Percentiles rank a stretch among this genome's conserved stretches.
Conservation (phyloP, 2,113 vertebrate genomes). For the Pycnonotus jocosus region DNA sequence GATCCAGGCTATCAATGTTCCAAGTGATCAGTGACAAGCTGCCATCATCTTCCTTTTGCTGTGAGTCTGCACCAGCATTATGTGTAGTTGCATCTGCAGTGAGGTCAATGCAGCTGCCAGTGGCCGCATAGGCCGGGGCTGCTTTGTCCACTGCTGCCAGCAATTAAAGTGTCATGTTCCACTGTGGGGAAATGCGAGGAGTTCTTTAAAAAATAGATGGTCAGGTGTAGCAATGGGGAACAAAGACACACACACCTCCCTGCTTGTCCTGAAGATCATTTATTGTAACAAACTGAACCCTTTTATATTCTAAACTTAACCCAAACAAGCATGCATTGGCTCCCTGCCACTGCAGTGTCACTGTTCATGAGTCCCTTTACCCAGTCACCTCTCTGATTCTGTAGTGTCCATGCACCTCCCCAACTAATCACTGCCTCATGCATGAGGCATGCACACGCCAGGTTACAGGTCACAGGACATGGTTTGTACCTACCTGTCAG, state of each 20-base stretch:
- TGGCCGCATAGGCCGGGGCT: rapidly evolving
- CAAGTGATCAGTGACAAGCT: not conserved
- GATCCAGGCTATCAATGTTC: not conserved
- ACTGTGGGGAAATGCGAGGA: not conserved
- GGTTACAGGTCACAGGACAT: not conserved
- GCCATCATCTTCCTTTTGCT: not conserved
- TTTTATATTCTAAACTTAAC: not conserved
- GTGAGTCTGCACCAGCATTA: not conserved
- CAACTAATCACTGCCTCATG: not conserved
- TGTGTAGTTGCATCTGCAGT: not conserved
- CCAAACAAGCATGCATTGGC: not conserved
- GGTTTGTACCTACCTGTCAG: not conserved
- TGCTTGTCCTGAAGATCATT: not conserved
- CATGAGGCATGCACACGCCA: not conserved
- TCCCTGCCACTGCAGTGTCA: not conserved
- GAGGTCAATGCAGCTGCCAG: no score
- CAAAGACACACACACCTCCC: not conserved
- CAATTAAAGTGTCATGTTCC: not conserved
- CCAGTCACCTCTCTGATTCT: not conserved
- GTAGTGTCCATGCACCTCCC: not conserved
- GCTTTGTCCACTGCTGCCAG: no score
- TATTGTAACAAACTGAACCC: not conserved
- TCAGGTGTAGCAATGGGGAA: not conserved
- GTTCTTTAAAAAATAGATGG: not conserved
- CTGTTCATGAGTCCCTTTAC: not conserved